Evolutionary conservation across 2,113 vertebrate species (phyloP).

Genomic region (Oncorhynchus mykiss): DNA sequence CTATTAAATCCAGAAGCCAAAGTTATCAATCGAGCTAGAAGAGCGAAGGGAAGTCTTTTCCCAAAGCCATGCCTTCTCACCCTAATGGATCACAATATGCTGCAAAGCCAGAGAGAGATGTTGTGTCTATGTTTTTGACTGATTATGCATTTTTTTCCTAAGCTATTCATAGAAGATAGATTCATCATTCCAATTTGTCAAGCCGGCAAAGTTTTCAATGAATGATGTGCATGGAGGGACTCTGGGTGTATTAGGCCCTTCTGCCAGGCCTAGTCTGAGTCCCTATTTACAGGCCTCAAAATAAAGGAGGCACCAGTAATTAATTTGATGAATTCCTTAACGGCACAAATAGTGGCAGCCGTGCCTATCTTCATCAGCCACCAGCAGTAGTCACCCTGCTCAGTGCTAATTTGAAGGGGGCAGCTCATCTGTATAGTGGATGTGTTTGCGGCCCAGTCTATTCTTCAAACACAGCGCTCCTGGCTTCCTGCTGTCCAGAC

Average conservation of each 20-base stretch:
- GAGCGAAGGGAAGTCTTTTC: constrained; percentile 72
- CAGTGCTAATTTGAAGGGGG: constrained; percentile 85
- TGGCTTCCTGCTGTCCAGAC: constrained; percentile 67
- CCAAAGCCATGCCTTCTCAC: constrained; percentile 78
- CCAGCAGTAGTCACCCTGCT: constrained; percentile 68
- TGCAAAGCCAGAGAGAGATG: constrained; percentile 82
- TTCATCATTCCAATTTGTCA: constrained; percentile 99
- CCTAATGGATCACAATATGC: constrained; percentile 89
- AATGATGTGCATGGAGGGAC: constrained; percentile 89
- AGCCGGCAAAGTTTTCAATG: constrained; percentile 96
- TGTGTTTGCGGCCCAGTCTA: constrained; percentile 70
- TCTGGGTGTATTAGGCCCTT: constrained; percentile 81
- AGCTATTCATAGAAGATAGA: constrained; percentile 98
- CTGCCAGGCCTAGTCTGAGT: constrained; percentile 92
- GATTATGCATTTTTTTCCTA: constrained; percentile 95
- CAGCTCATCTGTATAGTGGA: constrained; percentile 83
- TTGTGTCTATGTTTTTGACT: constrained; percentile 96
- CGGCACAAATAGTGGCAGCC: constrained; percentile 78
- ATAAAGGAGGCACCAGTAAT: constrained; percentile 94
- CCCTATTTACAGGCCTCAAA: constrained; percentile 95
- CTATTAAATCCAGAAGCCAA: constrained; percentile 87
- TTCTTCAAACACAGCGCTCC: constrained; percentile 75
- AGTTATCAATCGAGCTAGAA: constrained; percentile 86
- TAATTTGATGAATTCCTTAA: constrained; percentile 96
- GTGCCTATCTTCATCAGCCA: constrained; percentile 82